These are phyloP conservation scores for Gallinago paraguaiae DNA, from an alignment of 2,113 vertebrate species.

Conservation along the genomic window DNA sequence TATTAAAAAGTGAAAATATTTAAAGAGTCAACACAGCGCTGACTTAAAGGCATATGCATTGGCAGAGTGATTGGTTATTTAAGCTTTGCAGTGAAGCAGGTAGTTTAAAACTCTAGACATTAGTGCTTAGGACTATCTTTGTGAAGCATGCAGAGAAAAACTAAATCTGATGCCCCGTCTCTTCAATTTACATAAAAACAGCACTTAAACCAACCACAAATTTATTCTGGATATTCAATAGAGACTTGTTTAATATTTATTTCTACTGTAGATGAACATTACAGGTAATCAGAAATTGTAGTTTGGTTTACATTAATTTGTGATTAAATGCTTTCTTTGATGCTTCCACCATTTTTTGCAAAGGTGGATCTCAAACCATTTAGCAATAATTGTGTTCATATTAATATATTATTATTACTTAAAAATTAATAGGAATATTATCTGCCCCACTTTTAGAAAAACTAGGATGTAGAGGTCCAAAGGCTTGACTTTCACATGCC, in stretches of 20 bases:
- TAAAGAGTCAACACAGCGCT: conserved; percentile 52
- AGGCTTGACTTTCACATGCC: background rate
- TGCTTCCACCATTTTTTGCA: background rate
- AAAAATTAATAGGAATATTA: background rate
- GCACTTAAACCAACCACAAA: background rate
- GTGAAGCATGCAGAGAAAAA: conserved; percentile 1
- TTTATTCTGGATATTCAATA: conserved; percentile 1
- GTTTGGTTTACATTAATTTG: background rate
- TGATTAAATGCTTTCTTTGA: background rate
- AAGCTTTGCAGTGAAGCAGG: conserved; percentile 41
- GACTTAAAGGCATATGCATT: conserved; percentile 43
- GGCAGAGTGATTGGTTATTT: conserved; percentile 50
- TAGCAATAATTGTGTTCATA: background rate
- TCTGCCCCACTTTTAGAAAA: background rate
- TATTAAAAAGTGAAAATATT: conserved; percentile 66
- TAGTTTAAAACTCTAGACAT: conserved; percentile 20
- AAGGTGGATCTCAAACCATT: background rate
- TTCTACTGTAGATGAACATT: background rate
- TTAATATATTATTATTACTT: background rate
- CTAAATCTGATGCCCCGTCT: background rate
- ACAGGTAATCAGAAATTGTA: background rate
- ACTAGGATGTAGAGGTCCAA: background rate
- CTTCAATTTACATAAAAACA: background rate
- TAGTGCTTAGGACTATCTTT: conserved; percentile 11
- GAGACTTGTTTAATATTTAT: background rate